Percentiles rank a stretch among this genome's conserved stretches.
Evolutionary conservation across 2,113 vertebrate species (phyloP).

Genomic region (Pachypanchax playfairii): DNA sequence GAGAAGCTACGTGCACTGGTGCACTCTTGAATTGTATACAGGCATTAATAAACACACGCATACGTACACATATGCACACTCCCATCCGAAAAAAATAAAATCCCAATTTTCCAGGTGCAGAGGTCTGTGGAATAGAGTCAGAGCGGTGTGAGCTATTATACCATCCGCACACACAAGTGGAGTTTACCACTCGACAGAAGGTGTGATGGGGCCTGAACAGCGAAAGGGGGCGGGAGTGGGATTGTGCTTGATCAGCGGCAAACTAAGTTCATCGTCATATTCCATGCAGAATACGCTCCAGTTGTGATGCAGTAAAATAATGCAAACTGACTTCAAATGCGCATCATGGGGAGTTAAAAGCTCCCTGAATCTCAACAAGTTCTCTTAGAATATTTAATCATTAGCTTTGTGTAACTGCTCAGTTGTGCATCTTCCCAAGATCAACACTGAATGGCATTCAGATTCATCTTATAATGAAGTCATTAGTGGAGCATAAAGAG

Average conservation of each 20-base stretch:
- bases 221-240: conserved; percentile 43
- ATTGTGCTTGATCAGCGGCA: conserved; percentile 44
- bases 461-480: conserved; percentile 39
- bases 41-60: conserved; percentile 33
- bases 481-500: conserved; percentile 31
- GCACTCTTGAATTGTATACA: conserved; percentile 28
- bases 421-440: conserved; percentile 11
- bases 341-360: conserved; percentile 45
- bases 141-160: conserved; percentile 53
- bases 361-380: conserved; percentile 18
- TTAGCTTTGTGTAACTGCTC: conserved; percentile 12
- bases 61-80: not conserved
- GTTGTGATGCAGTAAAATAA: conserved; percentile 42
- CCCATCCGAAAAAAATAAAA: conserved; percentile 21
- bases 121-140: conserved; percentile 54
- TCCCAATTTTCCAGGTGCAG: conserved; percentile 68
- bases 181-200: conserved; percentile 60
- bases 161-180: conserved; percentile 59
- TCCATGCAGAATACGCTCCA: conserved; percentile 32
- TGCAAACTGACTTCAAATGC: conserved; percentile 36
- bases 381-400: conserved; percentile 20
- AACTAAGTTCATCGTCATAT: conserved; percentile 49
- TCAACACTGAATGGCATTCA: conserved; percentile 24
- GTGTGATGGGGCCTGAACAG: conserved; percentile 54
- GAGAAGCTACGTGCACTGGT: conserved; percentile 32